Evolutionary conservation across 1,140 invertebrate genomes (phyloP).

Genomic region (Pseudomyrmex flavicornis): DNA sequence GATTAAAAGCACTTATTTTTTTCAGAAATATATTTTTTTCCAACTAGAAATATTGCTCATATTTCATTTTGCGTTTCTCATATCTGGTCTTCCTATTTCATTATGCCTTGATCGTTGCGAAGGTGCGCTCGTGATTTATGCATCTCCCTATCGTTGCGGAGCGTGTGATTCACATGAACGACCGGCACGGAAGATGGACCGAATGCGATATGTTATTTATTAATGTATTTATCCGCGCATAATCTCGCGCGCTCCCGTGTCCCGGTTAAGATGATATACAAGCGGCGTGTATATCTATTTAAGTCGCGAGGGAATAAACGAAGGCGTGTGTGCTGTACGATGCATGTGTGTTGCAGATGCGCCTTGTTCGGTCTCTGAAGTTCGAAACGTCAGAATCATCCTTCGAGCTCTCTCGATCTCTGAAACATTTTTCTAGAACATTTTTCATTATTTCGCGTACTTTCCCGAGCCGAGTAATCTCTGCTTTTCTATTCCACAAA

Average conservation of each 20-base stretch:
- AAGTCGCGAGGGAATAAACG: conserved; percentile 24
- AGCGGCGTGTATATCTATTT: conserved; percentile 27
- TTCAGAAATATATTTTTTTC: too few relatives aligned
- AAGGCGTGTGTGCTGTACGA: background rate
- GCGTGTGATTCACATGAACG: conserved; percentile 13
- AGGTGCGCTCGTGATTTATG: conserved; percentile 35
- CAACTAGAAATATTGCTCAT: background rate
- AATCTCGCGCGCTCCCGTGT: conserved; percentile 23
- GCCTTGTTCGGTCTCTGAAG: conserved; percentile 21
- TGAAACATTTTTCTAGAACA: background rate
- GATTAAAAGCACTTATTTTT: too few relatives aligned
- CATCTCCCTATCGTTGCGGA: conserved; percentile 31
- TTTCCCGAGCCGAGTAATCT: too few relatives aligned
- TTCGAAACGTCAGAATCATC: background rate
- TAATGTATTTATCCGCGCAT: conserved; percentile 52
- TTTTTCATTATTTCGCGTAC: conserved; percentile 22
- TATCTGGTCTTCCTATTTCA: conserved; percentile 2
- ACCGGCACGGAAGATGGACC: conserved; percentile 4
- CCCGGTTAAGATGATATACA: conserved; percentile 52
- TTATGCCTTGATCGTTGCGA: conserved; percentile 18
- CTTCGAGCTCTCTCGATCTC: background rate
- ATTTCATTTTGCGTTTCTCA: background rate
- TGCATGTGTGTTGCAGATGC: background rate
- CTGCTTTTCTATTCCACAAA: background rate
- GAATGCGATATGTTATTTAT: conserved; percentile 32